Conservation (phyloP, 2,113 vertebrate species). For the Corythoichthys haematopterus region DNA sequence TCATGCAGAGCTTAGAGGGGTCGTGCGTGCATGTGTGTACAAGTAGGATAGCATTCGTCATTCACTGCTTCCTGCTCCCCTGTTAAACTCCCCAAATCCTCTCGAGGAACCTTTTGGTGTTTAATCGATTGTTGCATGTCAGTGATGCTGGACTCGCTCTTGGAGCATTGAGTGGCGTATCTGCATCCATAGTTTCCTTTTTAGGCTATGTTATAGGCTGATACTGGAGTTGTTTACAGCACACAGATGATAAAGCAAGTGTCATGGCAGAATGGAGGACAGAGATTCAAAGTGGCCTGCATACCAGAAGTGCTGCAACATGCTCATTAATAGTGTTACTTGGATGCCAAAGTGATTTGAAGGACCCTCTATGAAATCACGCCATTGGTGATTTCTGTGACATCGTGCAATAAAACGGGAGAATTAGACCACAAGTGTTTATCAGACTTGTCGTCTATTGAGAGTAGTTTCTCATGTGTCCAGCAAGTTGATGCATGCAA, state of each 20-base stretch:
- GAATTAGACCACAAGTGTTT: neutral
- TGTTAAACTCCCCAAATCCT: slow-evolving; percentile 26
- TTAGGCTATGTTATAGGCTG: slow-evolving; percentile 57
- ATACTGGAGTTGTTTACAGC: slow-evolving; percentile 54
- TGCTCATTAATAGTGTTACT: slow-evolving; percentile 12
- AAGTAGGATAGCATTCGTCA: slow-evolving; percentile 6
- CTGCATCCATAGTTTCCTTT: slow-evolving; percentile 43
- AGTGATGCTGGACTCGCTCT: slow-evolving; percentile 7
- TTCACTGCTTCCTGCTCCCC: slow-evolving; percentile 4
- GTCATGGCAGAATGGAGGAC: slow-evolving; percentile 24
- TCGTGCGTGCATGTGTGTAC: neutral
- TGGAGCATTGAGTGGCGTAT: slow-evolving; percentile 18
- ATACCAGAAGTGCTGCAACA: slow-evolving; percentile 1
- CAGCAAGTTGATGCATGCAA: neutral
- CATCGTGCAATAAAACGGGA: neutral
- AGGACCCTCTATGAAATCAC: slow-evolving; percentile 1
- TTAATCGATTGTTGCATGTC: slow-evolving; percentile 23
- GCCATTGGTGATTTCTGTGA: slow-evolving; percentile 10
- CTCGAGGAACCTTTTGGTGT: slow-evolving; percentile 19
- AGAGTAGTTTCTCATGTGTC: neutral
- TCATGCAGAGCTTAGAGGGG: slow-evolving; percentile 13
- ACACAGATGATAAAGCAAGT: slow-evolving; percentile 46
- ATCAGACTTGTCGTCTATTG: neutral
- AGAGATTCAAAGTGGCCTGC: slow-evolving; percentile 9
- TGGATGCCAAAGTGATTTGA: slow-evolving; percentile 6